phyloP scores from a whole-genome alignment of 2,113 vertebrate genomes.

The Bambusicola thoracicus region DNA sequence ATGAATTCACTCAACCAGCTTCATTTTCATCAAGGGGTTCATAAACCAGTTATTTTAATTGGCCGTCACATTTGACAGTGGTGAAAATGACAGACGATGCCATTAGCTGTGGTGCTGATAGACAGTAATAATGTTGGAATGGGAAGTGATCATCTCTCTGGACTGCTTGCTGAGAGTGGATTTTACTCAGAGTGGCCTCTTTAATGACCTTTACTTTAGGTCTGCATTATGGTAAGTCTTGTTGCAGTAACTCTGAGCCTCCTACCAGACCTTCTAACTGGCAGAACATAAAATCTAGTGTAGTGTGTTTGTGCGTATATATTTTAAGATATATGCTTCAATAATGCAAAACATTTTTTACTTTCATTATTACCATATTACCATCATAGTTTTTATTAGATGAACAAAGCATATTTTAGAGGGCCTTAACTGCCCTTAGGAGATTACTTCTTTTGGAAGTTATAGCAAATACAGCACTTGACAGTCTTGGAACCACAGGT shows the following conservation, averaged over 20 bases:
- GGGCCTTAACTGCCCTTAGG: background rate
- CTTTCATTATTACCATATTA: background rate
- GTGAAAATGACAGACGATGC: background rate
- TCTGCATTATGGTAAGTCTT: constrained; percentile 10
- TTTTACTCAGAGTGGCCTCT: background rate
- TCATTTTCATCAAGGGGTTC: background rate
- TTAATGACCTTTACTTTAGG: constrained; percentile 11
- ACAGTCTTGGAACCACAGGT: background rate
- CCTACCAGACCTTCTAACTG: background rate
- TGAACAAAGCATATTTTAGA: background rate
- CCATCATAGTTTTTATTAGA: background rate
- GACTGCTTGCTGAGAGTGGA: background rate
- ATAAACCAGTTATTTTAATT: background rate
- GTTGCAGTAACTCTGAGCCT: background rate
- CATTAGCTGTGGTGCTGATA: background rate
- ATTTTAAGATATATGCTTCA: constrained; percentile 12
- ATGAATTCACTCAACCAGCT: background rate
- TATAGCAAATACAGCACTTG: background rate
- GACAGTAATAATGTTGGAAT: background rate
- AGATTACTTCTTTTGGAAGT: background rate
- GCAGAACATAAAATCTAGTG: background rate
- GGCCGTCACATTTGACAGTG: background rate
- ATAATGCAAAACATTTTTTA: constrained; percentile 22
- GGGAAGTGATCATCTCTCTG: background rate
- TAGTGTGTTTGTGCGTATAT: background rate